Evolutionary conservation across 1,140 invertebrate species (phyloP).

Genomic region (Eumeta japonica): DNA sequence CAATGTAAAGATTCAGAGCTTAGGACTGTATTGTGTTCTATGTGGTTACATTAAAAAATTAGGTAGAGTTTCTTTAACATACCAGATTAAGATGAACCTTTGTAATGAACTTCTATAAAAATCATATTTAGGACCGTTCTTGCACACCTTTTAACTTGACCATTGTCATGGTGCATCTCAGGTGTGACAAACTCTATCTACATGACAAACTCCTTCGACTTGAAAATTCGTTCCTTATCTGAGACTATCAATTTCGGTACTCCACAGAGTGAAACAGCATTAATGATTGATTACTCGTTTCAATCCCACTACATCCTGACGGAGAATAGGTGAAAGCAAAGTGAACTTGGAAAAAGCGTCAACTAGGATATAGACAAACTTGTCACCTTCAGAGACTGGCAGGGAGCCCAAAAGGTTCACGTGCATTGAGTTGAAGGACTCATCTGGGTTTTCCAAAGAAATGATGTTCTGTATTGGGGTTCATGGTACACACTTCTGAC

Average conservation of each 20-base stretch:
- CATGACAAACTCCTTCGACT: not conserved
- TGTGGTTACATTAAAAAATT: too few species aligned
- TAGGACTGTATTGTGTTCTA: not conserved
- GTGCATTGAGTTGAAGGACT: not conserved
- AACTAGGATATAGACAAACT: not conserved
- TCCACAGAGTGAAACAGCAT: not conserved
- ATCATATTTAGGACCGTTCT: not conserved
- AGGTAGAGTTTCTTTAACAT: not conserved
- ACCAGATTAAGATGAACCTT: not conserved
- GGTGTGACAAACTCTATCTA: not conserved
- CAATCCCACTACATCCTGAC: not conserved
- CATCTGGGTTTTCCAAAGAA: not conserved
- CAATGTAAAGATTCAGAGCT: not conserved
- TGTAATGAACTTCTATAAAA: not conserved
- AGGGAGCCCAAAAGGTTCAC: not conserved
- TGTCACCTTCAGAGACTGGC: too few species aligned
- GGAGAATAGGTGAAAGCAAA: not conserved
- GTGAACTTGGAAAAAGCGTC: not conserved
- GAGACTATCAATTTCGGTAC: not conserved
- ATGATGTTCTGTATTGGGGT: not conserved
- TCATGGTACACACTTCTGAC: not conserved
- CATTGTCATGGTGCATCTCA: not conserved
- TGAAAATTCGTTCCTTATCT: too few species aligned
- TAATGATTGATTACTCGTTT: not conserved
- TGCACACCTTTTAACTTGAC: not conserved